A percentile compares a stretch with the other conserved stretches of the same genome.
Evolutionary conservation across 2,797 vertebrate genomes (phyloP).

Genomic region (Crypturellus tataupa): DNA sequence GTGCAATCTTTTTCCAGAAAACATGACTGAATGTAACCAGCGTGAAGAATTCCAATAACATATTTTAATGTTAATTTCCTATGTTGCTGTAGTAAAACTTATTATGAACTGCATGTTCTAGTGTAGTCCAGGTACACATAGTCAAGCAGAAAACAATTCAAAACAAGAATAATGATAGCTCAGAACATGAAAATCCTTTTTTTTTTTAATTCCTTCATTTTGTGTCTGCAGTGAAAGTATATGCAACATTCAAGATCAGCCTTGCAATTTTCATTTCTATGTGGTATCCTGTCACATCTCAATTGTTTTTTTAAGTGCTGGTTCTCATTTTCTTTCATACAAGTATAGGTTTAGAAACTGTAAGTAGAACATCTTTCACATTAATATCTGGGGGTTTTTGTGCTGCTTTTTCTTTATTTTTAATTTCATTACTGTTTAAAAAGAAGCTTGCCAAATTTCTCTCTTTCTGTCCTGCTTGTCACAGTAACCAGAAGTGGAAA

Average conservation of each 20-base stretch:
- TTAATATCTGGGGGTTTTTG: background rate
- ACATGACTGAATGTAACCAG: too few relatives aligned
- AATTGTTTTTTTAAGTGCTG: background rate
- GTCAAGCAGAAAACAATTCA: background rate
- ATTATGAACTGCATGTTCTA: background rate
- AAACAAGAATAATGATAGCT: background rate
- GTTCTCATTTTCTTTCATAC: rapidly evolving
- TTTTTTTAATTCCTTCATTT: background rate
- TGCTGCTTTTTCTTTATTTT: background rate
- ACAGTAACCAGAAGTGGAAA: conserved; percentile 28
- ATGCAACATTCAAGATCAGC: background rate
- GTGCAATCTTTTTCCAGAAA: background rate
- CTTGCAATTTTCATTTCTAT: background rate
- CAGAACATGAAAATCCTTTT: background rate
- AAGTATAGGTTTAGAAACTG: background rate
- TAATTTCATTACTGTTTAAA: conserved; percentile 15
- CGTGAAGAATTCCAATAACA: background rate
- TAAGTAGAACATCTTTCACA: background rate
- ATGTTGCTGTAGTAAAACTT: background rate
- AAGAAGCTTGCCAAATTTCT: conserved; percentile 15
- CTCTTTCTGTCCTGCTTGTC: conserved; percentile 18
- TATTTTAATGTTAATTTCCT: background rate
- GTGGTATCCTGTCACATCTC: background rate
- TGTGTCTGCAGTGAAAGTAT: background rate
- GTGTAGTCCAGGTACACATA: background rate